These are phyloP conservation scores for Corythoichthys haematopterus DNA, from an alignment of 2,113 vertebrate genomes.

Conservation along the genomic window DNA sequence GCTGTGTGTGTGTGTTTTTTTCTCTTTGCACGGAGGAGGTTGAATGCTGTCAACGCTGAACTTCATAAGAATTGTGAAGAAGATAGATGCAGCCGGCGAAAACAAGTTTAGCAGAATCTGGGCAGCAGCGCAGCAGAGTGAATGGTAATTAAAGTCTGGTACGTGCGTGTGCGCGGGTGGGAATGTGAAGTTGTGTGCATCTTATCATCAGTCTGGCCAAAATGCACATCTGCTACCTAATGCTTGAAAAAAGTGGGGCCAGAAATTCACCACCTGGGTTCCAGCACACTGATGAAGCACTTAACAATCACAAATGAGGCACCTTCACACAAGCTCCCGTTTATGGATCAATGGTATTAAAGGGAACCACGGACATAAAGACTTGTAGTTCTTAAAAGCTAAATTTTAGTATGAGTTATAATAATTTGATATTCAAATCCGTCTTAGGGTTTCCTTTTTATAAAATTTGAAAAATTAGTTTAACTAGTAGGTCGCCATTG, in stretches of 20 bases:
- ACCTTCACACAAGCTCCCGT: slow-evolving; percentile 6
- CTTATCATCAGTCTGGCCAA: slow-evolving; percentile 25
- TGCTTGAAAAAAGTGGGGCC: slow-evolving; percentile 11
- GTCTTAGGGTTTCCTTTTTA: no score
- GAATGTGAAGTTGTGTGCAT: slow-evolving; percentile 25
- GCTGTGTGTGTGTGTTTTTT: neutral
- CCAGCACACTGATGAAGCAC: slow-evolving; percentile 24
- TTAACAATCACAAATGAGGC: slow-evolving; percentile 30
- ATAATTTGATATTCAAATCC: no score
- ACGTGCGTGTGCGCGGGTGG: slow-evolving; percentile 12
- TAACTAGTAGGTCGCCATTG: no score
- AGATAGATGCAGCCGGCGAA: slow-evolving; percentile 9
- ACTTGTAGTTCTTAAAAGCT: neutral
- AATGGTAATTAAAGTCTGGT: slow-evolving; percentile 33
- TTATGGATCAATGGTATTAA: neutral
- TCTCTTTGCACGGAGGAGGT: neutral
- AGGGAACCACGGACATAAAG: neutral
- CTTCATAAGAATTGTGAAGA: slow-evolving; percentile 12
- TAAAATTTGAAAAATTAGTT: no score
- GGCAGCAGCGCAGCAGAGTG: slow-evolving; percentile 15
- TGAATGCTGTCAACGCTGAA: slow-evolving; percentile 7
- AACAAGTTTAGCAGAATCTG: slow-evolving; percentile 14
- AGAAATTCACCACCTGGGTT: slow-evolving; percentile 21
- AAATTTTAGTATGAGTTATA: no score
- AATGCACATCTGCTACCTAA: slow-evolving; percentile 26